Evolutionary conservation across 2,797 vertebrate genomes (phyloP), one percentile per base, ranked within the genome.

Genomic region (Hypotaenidia okinawae): DNA sequence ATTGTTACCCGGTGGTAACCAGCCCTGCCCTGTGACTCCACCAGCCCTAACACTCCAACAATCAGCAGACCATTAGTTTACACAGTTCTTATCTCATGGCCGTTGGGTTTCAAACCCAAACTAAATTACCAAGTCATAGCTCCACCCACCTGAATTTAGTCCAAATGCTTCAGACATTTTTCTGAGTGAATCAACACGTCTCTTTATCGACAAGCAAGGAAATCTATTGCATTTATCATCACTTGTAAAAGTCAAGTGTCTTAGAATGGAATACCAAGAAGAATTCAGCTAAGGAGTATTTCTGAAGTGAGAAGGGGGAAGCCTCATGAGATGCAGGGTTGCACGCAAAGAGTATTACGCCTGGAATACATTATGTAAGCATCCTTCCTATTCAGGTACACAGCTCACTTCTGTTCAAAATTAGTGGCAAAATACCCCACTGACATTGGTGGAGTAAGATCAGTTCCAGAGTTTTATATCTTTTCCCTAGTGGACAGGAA

Each of bases 211-310:
- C 69, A 90, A 93, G 83, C 83, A 77, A 35, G 72, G 74, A 91
- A 76, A 69, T 92, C 87, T 84, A 95, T 22, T 24, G 5, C 87
- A 55, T 96, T 96, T 95, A 92, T 81, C 74, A 89, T 78, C 88
- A 73, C 76, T 94, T 87, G 81, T 90, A 88, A 91, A 96, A 96
- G 81, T 95, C 94, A 95, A 97, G 95, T 82, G 72, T 88, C 94
- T 95, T 72, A 76, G 82, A 93, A 87, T 28, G 90, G 78, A 81
- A 67, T 73, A 84, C 91, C 70, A 87, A 51, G 69, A 82, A 89
- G 64, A 95, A 93, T 91, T 86, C 85, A 79, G 82, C 79, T 93
- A 89, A 94, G 58, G 75, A 94, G 75, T 51, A 84, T 59, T 82
- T 92, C 81, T 76, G 68, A 90, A 84, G 91, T 84, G 49, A 92